Percentiles rank a stretch among this genome's conserved stretches.
Conservation (phyloP, 1,140 invertebrate species). For the Diachasmimorpha longicaudata region DNA sequence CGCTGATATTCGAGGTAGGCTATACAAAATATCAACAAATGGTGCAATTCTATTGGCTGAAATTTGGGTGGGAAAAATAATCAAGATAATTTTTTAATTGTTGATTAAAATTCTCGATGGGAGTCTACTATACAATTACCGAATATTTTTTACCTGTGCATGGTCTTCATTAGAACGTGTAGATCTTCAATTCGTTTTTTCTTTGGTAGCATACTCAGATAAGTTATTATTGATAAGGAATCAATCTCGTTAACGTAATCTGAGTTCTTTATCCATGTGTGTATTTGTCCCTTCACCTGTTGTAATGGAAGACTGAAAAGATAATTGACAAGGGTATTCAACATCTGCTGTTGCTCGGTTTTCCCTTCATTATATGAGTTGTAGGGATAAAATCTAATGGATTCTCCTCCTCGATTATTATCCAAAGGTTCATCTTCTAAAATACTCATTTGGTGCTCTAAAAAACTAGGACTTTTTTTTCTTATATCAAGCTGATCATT, state of each 20-base stretch:
- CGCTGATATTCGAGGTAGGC: no score
- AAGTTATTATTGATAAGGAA: constrained; percentile 54
- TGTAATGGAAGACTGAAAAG: constrained; percentile 51
- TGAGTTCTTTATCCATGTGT: constrained; percentile 52
- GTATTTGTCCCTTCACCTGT: constrained; percentile 56
- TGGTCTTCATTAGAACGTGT: constrained; percentile 52
- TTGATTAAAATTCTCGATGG: no score
- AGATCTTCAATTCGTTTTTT: constrained; percentile 55
- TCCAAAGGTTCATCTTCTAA: background rate
- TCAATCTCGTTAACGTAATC: constrained; percentile 53
- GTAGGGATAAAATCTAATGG: constrained; percentile 37
- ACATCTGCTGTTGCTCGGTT: constrained; percentile 46
- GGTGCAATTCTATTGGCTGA: no score
- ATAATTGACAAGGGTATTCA: constrained; percentile 50
- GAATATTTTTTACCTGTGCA: constrained; percentile 56
- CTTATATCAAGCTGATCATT: background rate
- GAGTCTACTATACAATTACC: no score
- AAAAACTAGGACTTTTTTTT: constrained; percentile 19
- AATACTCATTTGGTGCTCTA: constrained; percentile 20
- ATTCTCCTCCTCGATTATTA: background rate
- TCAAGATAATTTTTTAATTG: no score
- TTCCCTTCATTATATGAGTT: constrained; percentile 25
- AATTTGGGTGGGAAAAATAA: no score
- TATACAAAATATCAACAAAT: no score
- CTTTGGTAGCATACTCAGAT: constrained; percentile 54